Base-by-base conservation (phyloP, 2,113 vertebrate species). In the Mugil cephalus region DNA sequence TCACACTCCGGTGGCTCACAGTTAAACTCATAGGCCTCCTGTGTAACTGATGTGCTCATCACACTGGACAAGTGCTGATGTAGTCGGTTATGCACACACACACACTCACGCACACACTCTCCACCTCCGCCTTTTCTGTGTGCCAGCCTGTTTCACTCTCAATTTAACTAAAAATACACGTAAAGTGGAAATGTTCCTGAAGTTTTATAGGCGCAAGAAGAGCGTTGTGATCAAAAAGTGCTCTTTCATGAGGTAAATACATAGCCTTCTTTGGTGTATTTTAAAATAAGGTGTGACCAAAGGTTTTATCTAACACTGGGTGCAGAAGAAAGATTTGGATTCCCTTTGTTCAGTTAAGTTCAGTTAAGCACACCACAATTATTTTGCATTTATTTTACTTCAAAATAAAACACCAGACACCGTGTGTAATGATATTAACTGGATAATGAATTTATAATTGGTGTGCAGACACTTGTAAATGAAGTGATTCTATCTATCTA, bases 21-120 rank as follows among this genome's bases (percentile, higher is more conserved):
- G 61, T 71, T 67, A 71, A 75, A 63, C 19, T 52, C 54, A 24
- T 34, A 34, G 68, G 56, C 61, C 46, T 73, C 61, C 63, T 48
- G 59, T 55, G 42, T 55, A 45, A 65, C 40, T 42, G 34, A 62
- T 67, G 64, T 43, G 50, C 59, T 80, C 39, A 63, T 77, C 64
- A 64, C 11, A 21, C 59, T 59, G 72, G 40, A 62, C 51, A 53
- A 60, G 14, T 30, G 43, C 65, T 46, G 2, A 46, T 42, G 36
- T 40, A 43, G 58, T 47, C 36, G 40, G 13, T 69, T 68, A 62
- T 58, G 38, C 50, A 50, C 40, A 55, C 21, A 36, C 1, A 48
- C 42, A 55, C 11, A 18, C 24, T 30, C 24, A 30, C 2, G 24
- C n/a, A n/a, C n/a, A n/a, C n/a, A n/a, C n/a, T n/a, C n/a, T n/a